These are phyloP conservation scores for Monochamus saltuarius DNA, from an alignment of 1,140 invertebrate genomes.

Conservation along the genomic window DNA sequence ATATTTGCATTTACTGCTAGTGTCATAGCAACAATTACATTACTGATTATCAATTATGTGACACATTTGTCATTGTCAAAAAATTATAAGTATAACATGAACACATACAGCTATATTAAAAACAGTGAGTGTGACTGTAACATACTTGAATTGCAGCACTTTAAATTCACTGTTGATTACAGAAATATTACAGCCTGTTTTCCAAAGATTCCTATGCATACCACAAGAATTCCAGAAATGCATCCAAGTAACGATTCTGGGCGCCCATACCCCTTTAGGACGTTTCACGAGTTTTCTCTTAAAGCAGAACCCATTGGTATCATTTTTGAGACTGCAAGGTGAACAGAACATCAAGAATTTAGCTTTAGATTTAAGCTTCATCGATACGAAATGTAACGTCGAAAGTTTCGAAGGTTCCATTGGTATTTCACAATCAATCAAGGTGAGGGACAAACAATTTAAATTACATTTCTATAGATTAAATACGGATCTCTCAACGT, in stretches of 20 bases:
- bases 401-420: slow-evolving; percentile 28
- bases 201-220: background rate
- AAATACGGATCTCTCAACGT: background rate
- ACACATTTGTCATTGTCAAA: slow-evolving; percentile 1
- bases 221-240: slow-evolving; percentile 23
- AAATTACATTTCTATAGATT: background rate
- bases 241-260: slow-evolving; percentile 42
- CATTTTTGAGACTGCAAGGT: slow-evolving; percentile 41
- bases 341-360: slow-evolving; percentile 28
- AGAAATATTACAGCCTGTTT: background rate
- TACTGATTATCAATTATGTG: too few relatives aligned
- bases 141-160: background rate
- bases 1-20: too few relatives aligned
- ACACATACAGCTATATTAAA: background rate
- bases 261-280: slow-evolving; percentile 38
- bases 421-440: slow-evolving; percentile 33
- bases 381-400: slow-evolving; percentile 44
- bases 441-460: slow-evolving; percentile 21
- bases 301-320: slow-evolving; percentile 47
- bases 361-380: slow-evolving; percentile 39
- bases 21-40: too few relatives aligned
- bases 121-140: slow-evolving; percentile 3
- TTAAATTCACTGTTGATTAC: background rate
- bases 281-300: slow-evolving; percentile 37
- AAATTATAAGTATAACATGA: slow-evolving; percentile 20